Base-by-base conservation (phyloP, 2,888 invertebrate genomes). In the Mimumesa dahlbomi region DNA sequence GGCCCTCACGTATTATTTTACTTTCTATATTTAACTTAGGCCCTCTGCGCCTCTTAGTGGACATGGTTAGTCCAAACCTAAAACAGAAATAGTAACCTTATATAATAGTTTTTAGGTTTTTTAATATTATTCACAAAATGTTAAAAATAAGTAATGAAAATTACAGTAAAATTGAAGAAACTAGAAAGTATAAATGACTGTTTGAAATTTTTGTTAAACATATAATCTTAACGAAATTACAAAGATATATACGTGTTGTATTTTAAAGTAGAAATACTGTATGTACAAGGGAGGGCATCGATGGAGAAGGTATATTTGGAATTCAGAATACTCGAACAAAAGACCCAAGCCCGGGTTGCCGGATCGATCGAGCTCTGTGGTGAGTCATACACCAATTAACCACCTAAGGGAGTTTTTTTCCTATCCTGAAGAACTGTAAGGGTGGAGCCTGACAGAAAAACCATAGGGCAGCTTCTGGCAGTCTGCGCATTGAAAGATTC, bases 11-110 rank as follows among this genome's bases (percentile, higher is more conserved):
- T 82, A 81, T 83, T 87, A 86, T 84, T 88, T 87, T 87, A 82
- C 83, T 84, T 81, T 85, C 86, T 87, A 85, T 79, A 81, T 84
- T 88, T 84, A 87, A 88, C 84, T 86, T 87, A 80, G 83, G 87
- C 84, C 84, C 87, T 82, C 85, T 83, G 74, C 85, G 85, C 85
- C 87, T 86, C 85, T 86, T 89, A 89, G 85, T 87, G 86, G 87
- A 89, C 89, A 89, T 89, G 89, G 86, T 88, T 89, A 87, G 80
- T 84, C 85, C 86, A 85, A 88, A 87, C 85, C 89, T 89, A 77
- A 85, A 87, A 65, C 75, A 49, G 64, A 74, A 67, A 56, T 48
- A 59, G 64, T 34, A 58, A 56, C 48, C n/a, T n/a, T n/a, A n/a
- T n/a, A n/a, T n/a, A n/a, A n/a, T n/a, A n/a, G n/a, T n/a, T n/a